Evolutionary conservation across 2,113 vertebrate genomes (phyloP), one percentile per base, ranked within the genome.

Genomic region (Bufo gargarizans): DNA sequence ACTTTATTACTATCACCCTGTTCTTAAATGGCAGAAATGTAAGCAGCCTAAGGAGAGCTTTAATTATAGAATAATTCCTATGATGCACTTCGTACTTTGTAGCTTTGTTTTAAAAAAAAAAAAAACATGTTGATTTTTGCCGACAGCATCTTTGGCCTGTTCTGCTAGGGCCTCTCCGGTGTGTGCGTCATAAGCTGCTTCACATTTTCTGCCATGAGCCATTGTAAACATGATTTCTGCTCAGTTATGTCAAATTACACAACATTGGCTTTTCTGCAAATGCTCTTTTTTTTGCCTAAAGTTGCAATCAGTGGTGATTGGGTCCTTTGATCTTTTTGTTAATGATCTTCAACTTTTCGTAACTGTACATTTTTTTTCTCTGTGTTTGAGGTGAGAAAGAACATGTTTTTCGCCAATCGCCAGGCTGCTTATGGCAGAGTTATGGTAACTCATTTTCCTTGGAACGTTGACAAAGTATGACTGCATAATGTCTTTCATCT

Each of bases 161-260:
- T 76, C 43, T 72, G 55, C 50, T 14, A 49, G 84, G 55, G 55
- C 69, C 22, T 78, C 33, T 43, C 13, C 22, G 85, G 84, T 63
- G 43, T 11, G 45, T 61, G 53, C 50, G 12, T 33, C 67, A 8
- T 78, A 67, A 78, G 72, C n/a, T 20, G 59, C 58, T 20, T 14
- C 74, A 77, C 53, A 67, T 77, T 79, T 55, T 22, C 59, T 50
- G 85, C 74, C 74, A 63, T 49, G 49, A 77, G 85, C 58, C 49
- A 78, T 78, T 78, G 85, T 86, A 78, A 86, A 78, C 85, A 86
- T 67, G 59, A 65, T 86, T 78, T 86, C 85, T 20, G 55, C 33
- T 78, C 11, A 67, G 49, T 65, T 78, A 86, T 86, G 61, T 56
- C 22, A 80, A 81, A 80, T 87, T 22, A 87, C 59, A 87, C 49